These are phyloP conservation scores for Troglohyphantes excavatus DNA, from an alignment of 2,888 invertebrate species.

Conservation along the genomic window DNA sequence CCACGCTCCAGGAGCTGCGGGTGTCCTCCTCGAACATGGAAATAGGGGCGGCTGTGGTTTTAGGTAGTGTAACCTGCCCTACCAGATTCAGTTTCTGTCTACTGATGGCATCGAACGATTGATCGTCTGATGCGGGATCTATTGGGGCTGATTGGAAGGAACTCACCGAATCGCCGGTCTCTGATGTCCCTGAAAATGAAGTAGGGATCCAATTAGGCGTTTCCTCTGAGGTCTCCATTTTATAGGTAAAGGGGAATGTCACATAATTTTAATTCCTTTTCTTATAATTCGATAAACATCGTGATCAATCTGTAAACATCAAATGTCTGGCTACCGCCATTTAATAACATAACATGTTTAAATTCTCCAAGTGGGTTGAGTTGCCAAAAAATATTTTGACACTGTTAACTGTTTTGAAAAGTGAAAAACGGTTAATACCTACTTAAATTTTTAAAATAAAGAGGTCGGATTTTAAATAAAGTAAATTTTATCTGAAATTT, in stretches of 20 bases:
- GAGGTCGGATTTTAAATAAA: too few species aligned
- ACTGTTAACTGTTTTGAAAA: too few species aligned
- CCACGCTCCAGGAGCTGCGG: slow-evolving; percentile 76
- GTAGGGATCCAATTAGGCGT: slow-evolving; percentile 65
- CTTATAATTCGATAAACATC: background rate
- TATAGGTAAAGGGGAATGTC: background rate
- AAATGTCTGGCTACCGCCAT: background rate
- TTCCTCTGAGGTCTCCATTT: slow-evolving; percentile 48
- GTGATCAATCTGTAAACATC: background rate
- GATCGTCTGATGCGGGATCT: slow-evolving; percentile 51
- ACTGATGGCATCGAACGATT: slow-evolving; percentile 68
- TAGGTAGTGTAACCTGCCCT: slow-evolving; percentile 1
- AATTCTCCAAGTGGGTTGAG: background rate
- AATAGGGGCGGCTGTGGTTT: slow-evolving; percentile 18
- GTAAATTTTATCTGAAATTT: too few species aligned
- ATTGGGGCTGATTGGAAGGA: slow-evolving; percentile 55
- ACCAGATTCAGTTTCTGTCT: slow-evolving; percentile 53
- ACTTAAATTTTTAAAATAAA: too few species aligned
- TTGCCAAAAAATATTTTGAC: background rate
- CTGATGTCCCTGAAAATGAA: slow-evolving; percentile 56
- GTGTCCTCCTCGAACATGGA: slow-evolving; percentile 78
- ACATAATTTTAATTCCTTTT: background rate
- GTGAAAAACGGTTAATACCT: too few species aligned
- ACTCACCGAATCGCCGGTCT: slow-evolving; percentile 63
- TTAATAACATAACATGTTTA: slow-evolving; percentile 6